Base-by-base conservation (phyloP, 2,888 invertebrate genomes). In the Thecophora atra region DNA sequence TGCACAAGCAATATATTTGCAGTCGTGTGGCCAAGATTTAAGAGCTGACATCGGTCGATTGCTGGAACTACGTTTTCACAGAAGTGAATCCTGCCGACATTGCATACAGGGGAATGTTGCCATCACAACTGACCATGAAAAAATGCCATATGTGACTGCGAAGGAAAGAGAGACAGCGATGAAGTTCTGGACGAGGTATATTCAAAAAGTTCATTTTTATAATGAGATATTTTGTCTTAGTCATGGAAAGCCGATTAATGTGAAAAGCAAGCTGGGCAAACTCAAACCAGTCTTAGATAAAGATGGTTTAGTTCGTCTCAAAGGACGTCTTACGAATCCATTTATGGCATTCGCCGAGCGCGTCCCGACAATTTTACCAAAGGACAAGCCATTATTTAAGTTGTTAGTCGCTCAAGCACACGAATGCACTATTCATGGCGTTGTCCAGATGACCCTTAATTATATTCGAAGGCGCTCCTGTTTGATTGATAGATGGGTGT, bases 1-100 rank as follows among this genome's bases (percentile, higher is more conserved):
- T 52, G 28, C 72, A 75, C 28, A 72, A 69, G 62, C 71, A 73
- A 47, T 72, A 73, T 51, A 44, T 73, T 8, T 62, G 54, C 37
- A 70, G 73, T 52, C 58, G 70, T 3, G 58, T 74, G 3, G 42
- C 62, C 2, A 28, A 62, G 4, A 62, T 62, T 30, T 21, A 63
- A 42, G 44, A 37, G 0, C 58, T 60, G 37, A 71, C 58, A 11
- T 51, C 1, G 11, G 24, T 21, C 30, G 30, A 51, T 28, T 3
- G 28, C 15, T 51, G 30, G 63, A 8, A 19, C 24, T 44, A 37
- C 63, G 42, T 21, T n/a, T 15, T 2, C 37, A 67, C 67, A 5
- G 30, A 37, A 11, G 30, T n/a, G 17, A 67, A 67, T 42, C 67
- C 67, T 54, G 54, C 30, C 15, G 65, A 56, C 47, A 28, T 67